Percentiles rank a stretch among this genome's conserved stretches.
Evolutionary conservation across 2,113 vertebrate species (phyloP).

Genomic region (Trogon surrucura): DNA sequence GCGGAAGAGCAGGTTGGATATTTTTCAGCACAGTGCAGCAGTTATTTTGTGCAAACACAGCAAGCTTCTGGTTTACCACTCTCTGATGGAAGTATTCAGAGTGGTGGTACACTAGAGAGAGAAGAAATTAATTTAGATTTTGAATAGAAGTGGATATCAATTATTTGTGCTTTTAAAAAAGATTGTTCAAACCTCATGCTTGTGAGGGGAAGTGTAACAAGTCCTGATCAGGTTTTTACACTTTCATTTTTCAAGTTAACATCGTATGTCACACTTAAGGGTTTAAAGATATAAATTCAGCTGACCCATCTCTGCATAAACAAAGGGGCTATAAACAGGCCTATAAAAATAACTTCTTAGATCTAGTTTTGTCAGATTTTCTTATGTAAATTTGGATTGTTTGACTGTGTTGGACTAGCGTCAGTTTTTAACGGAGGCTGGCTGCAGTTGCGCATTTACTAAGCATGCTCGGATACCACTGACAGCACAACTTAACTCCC

Average conservation of each 20-base stretch:
- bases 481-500: background rate
- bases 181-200: background rate
- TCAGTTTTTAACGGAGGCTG: background rate
- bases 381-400: background rate
- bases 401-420: background rate
- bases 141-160: conserved; percentile 38
- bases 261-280: fast-evolving
- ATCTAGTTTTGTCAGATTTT: conserved; percentile 13
- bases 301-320: conserved; percentile 9
- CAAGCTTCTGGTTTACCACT: conserved; percentile 60
- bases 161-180: conserved; percentile 31
- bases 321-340: background rate
- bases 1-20: conserved; percentile 36
- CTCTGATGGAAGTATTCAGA: conserved; percentile 51
- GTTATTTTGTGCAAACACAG: conserved; percentile 72
- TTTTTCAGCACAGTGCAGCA: conserved; percentile 65
- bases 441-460: background rate
- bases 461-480: background rate
- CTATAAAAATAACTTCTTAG: background rate
- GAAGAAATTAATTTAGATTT: conserved; percentile 52
- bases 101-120: conserved; percentile 18
- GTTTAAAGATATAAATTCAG: conserved; percentile 41
- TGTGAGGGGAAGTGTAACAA: conserved; percentile 2
- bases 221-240: background rate
- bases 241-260: background rate